Percentiles rank a stretch among this genome's conserved stretches.
Evolutionary conservation across 2,888 invertebrate species (phyloP).

Genomic region (Sarcophaga carnaria): DNA sequence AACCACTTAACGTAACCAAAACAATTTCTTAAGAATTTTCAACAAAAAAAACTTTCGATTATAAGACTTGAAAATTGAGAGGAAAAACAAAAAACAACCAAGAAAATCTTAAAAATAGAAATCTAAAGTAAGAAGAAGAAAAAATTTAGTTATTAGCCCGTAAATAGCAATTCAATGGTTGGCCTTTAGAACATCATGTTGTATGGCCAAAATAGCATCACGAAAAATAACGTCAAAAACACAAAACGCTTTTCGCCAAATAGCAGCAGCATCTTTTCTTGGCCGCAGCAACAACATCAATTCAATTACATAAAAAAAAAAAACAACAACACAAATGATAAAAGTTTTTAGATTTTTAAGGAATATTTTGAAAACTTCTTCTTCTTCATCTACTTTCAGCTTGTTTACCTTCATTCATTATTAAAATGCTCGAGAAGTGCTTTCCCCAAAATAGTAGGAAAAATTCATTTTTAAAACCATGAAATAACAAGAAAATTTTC

Average conservation of each 20-base stretch:
- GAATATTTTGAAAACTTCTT: constrained; percentile 1
- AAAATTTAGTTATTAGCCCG: not conserved
- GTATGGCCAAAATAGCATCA: not conserved
- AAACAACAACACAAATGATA: not conserved
- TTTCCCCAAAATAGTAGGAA: constrained; percentile 17
- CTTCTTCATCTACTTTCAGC: constrained; percentile 3
- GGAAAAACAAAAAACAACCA: not conserved
- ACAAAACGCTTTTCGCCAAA: not conserved
- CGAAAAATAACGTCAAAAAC: not conserved
- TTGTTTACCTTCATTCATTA: constrained; percentile 12
- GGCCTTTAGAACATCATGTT: constrained; percentile 15
- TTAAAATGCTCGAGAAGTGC: constrained; percentile 33
- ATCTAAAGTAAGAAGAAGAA: not conserved
- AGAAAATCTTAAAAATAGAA: not conserved
- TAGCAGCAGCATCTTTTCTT: constrained; percentile 24
- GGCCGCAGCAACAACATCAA: constrained; percentile 32
- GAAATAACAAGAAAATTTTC: constrained; percentile 1
- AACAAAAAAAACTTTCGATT: not conserved
- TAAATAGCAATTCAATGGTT: constrained; percentile 30
- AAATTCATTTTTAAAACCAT: not conserved
- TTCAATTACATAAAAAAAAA: constrained; percentile 31
- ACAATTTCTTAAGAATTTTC: not conserved
- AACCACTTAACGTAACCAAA: constrained; percentile 1
- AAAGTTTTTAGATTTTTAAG: not conserved
- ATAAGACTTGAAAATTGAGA: not conserved